Evolutionary conservation across 2,888 invertebrate species (phyloP).

Genomic region (Chironomus riparius): DNA sequence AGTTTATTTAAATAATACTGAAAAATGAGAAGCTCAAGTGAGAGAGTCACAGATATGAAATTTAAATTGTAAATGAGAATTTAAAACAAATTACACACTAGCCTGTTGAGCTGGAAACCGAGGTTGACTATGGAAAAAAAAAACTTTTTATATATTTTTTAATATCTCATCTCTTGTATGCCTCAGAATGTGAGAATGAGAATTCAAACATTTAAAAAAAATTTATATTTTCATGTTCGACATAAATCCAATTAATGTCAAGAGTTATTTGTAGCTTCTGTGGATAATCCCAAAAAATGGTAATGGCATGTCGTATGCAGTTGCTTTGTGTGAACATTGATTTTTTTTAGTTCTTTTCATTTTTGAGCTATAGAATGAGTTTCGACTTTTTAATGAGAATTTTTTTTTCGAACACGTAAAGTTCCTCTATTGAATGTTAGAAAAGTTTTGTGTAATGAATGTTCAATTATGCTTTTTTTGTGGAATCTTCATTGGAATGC

Average conservation of each 20-base stretch:
- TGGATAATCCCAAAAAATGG: background rate
- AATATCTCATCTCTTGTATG: background rate
- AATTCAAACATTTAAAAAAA: background rate
- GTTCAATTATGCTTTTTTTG: too few relatives aligned
- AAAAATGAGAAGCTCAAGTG: too few relatives aligned
- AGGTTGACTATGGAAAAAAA: background rate
- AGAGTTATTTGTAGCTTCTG: constrained; percentile 11
- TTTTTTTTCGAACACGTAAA: too few relatives aligned
- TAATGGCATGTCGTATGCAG: background rate
- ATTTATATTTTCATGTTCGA: background rate
- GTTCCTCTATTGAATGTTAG: too few relatives aligned
- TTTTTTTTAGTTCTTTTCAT: background rate
- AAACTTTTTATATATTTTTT: background rate
- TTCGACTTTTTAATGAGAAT: background rate
- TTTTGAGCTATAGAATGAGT: background rate
- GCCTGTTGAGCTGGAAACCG: constrained; percentile 13
- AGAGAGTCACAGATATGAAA: background rate
- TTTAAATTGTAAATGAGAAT: constrained; percentile 10
- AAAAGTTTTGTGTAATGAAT: too few relatives aligned
- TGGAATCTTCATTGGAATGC: too few relatives aligned
- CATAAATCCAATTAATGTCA: constrained; percentile 14
- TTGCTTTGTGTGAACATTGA: background rate
- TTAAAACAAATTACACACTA: constrained; percentile 4
- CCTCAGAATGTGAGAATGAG: background rate
- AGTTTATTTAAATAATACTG: background rate